Evolutionary conservation across 1,140 invertebrate species (phyloP).

Genomic region (Aporrectodea caliginosa): DNA sequence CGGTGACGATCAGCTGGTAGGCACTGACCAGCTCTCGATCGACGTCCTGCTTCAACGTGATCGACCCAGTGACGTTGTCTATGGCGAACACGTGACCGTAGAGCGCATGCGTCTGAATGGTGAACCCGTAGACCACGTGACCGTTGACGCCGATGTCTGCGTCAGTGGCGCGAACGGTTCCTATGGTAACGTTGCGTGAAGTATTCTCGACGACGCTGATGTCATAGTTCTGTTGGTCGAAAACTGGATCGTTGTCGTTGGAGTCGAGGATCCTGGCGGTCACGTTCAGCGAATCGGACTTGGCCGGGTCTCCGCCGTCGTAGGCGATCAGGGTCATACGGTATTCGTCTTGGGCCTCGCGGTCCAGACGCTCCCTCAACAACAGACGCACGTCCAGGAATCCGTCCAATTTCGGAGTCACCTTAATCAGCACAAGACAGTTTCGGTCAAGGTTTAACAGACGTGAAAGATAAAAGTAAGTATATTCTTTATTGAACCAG

Average conservation of each 20-base stretch:
- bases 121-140: slow-evolving; percentile 58
- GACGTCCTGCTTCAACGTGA: slow-evolving; percentile 84
- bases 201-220: slow-evolving; percentile 33
- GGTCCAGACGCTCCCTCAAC: slow-evolving; percentile 74
- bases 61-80: slow-evolving; percentile 76
- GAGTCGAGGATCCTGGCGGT: slow-evolving; percentile 66
- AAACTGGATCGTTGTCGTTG: slow-evolving; percentile 93
- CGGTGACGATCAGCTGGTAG: slow-evolving; percentile 88
- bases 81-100: slow-evolving; percentile 76
- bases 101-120: slow-evolving; percentile 69
- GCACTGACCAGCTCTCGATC: slow-evolving; percentile 86
- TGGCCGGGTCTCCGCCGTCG: slow-evolving; percentile 61
- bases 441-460: too few species aligned
- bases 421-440: too few species aligned
- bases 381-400: slow-evolving; percentile 10
- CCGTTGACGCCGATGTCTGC: slow-evolving; percentile 81
- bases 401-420: slow-evolving; percentile 14
- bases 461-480: too few species aligned
- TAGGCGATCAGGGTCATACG: slow-evolving; percentile 80
- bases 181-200: slow-evolving; percentile 71
- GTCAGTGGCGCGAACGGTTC: slow-evolving; percentile 83
- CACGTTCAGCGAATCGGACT: slow-evolving; percentile 28
- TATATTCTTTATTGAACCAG: too few species aligned
- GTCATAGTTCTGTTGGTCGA: slow-evolving; percentile 87
- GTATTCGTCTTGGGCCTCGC: slow-evolving; percentile 78